These are phyloP conservation scores for Emydoidea blandingii DNA, from an alignment of 2,797 vertebrate species.

Conservation along the genomic window DNA sequence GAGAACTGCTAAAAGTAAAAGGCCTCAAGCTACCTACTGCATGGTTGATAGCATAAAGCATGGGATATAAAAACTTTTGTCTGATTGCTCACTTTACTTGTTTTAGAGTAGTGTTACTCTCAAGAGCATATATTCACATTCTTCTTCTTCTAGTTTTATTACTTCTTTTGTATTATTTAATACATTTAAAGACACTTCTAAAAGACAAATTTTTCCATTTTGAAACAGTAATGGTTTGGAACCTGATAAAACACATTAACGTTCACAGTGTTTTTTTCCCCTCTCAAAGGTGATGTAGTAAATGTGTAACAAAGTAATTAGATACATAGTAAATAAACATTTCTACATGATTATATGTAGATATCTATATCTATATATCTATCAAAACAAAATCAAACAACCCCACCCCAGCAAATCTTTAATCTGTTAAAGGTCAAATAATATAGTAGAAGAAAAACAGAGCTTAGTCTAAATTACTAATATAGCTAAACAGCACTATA, in stretches of 20 bases:
- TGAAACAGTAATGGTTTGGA: constrained; percentile 88
- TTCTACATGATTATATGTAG: constrained; percentile 24
- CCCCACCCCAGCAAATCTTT: constrained; percentile 60
- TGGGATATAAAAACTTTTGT: constrained; percentile 84
- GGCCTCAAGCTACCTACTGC: constrained; percentile 85
- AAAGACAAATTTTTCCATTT: constrained; percentile 98
- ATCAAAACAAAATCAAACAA: constrained; percentile 50
- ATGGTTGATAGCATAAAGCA: constrained; percentile 88
- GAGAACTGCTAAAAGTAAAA: constrained; percentile 83
- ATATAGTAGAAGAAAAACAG: not conserved
- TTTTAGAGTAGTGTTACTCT: constrained; percentile 82
- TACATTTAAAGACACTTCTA: constrained; percentile 87
- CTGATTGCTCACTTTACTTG: constrained; percentile 87
- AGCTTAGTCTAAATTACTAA: constrained; percentile 44
- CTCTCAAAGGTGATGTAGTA: constrained; percentile 70
- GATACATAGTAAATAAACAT: constrained; percentile 59
- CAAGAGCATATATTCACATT: constrained; percentile 88
- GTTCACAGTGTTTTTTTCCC: constrained; percentile 62
- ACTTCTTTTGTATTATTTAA: constrained; percentile 96
- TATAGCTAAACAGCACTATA: constrained; percentile 40
- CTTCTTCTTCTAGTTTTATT: constrained; percentile 89
- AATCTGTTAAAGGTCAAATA: constrained; percentile 48
- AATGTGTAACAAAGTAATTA: constrained; percentile 77
- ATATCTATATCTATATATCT: constrained; percentile 31
- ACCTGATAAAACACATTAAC: constrained; percentile 78